phyloP scores from a whole-genome alignment of 2,113 vertebrate genomes.

The Regulus satrapa region DNA sequence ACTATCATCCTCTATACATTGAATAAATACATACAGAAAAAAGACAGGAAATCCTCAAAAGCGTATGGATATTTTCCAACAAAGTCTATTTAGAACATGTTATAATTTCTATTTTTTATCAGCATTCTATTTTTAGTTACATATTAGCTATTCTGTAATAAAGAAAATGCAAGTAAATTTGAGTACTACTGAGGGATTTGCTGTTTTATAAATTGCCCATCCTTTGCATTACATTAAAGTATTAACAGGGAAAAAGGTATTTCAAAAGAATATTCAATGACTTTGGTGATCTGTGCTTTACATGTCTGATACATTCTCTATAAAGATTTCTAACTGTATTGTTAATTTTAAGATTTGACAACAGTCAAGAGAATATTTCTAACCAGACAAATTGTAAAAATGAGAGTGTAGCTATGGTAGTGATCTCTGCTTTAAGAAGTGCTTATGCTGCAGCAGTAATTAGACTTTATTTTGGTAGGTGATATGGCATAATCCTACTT shows the following conservation, averaged over 20 bases:
- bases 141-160: not conserved
- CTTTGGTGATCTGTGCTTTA: not conserved
- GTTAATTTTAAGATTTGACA: not conserved
- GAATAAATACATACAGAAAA: not conserved
- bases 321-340: not conserved
- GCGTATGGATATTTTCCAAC: not conserved
- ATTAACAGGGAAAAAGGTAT: not conserved
- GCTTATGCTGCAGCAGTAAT: not conserved
- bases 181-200: not conserved
- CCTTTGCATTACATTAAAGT: not conserved
- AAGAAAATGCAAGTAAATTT: not conserved
- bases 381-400: not conserved
- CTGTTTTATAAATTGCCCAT: not conserved
- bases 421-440: not conserved
- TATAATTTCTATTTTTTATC: not conserved
- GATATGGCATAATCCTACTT: not conserved
- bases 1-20: not conserved
- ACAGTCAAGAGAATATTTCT: not conserved
- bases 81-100: not conserved
- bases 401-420: not conserved
- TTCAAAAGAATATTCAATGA: not conserved
- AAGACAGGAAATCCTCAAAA: slow-evolving; percentile 17
- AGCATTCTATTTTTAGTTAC: not conserved
- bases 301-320: not conserved
- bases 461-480: not conserved